A percentile compares a stretch with the other conserved stretches of the same genome.
These are phyloP conservation scores for Hydrozoanthus gracilis DNA, from an alignment of 92 coral and sea anemone species.

Conservation along the genomic window DNA sequence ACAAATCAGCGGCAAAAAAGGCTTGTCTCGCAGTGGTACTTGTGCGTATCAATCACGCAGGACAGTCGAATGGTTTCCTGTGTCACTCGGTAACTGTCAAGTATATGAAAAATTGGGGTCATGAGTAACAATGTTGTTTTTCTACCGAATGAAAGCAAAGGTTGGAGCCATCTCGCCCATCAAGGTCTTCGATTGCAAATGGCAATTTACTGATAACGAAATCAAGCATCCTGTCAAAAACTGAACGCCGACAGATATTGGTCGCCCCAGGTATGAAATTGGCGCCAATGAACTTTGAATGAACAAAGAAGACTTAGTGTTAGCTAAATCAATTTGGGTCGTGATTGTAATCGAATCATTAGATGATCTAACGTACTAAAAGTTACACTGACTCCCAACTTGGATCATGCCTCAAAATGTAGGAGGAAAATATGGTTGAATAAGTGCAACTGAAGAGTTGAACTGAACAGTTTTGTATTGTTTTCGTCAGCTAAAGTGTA, in stretches of 20 bases:
- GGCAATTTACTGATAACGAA: slow-evolving; percentile 38
- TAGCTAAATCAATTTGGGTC: neutral
- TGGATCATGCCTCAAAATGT: too few species aligned
- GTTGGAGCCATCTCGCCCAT: slow-evolving; percentile 1
- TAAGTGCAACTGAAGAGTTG: too few species aligned
- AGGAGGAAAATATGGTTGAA: too few species aligned
- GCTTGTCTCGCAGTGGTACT: too few species aligned
- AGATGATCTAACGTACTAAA: too few species aligned
- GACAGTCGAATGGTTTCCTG: neutral
- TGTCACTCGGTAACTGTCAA: slow-evolving; percentile 11
- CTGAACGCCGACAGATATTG: slow-evolving; percentile 32
- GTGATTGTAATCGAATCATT: too few species aligned
- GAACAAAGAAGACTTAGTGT: neutral
- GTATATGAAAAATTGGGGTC: slow-evolving; percentile 9
- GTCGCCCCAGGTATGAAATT: slow-evolving; percentile 35
- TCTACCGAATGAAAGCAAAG: slow-evolving; percentile 1
- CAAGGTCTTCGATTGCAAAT: neutral
- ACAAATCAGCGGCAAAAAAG: too few species aligned
- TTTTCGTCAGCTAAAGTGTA: too few species aligned
- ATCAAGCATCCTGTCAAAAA: slow-evolving; percentile 15
- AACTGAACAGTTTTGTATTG: too few species aligned
- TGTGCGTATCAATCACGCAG: too few species aligned
- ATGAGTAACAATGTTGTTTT: neutral
- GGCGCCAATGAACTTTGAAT: slow-evolving; percentile 27
- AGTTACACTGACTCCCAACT: too few species aligned